Evolutionary conservation across 2,113 vertebrate species (phyloP).

Genomic region (Salminus brasiliensis): DNA sequence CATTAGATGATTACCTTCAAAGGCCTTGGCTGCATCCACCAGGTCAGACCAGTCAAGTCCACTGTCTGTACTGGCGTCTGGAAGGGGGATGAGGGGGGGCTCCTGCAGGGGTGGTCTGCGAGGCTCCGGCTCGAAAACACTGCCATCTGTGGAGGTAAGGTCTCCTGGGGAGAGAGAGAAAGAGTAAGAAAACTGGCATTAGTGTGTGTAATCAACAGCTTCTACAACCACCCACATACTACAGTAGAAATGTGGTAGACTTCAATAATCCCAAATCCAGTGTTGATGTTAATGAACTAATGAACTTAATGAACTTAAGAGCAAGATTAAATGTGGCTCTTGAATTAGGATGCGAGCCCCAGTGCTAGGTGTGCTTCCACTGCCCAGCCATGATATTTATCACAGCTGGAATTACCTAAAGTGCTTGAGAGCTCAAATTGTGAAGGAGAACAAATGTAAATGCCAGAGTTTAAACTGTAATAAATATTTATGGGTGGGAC

Average conservation of each 20-base stretch:
- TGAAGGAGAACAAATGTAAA: too few species aligned
- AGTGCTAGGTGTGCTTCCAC: too few species aligned
- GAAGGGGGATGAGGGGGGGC: slow-evolving; percentile 93
- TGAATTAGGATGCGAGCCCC: too few species aligned
- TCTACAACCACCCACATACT: neutral
- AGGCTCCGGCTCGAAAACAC: slow-evolving; percentile 87
- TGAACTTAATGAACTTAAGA: too few species aligned
- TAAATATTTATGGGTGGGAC: too few species aligned
- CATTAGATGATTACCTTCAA: slow-evolving; percentile 84
- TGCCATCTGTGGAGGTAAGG: slow-evolving; percentile 92
- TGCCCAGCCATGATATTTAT: too few species aligned
- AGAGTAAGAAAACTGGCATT: neutral
- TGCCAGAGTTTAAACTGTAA: too few species aligned
- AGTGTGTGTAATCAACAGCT: neutral
- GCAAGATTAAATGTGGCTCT: too few species aligned
- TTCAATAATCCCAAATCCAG: too few species aligned
- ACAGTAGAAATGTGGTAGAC: neutral
- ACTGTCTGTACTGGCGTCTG: slow-evolving; percentile 80
- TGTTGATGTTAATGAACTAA: too few species aligned
- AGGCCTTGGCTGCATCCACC: slow-evolving; percentile 96
- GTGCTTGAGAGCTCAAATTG: too few species aligned
- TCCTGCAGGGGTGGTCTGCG: slow-evolving; percentile 86
- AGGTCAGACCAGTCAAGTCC: slow-evolving; percentile 94
- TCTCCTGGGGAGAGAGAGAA: slow-evolving; percentile 77
- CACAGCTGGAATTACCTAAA: too few species aligned